These are phyloP conservation scores for Papilio polytes DNA, from an alignment of 1,140 invertebrate genomes.

Conservation along the genomic window DNA sequence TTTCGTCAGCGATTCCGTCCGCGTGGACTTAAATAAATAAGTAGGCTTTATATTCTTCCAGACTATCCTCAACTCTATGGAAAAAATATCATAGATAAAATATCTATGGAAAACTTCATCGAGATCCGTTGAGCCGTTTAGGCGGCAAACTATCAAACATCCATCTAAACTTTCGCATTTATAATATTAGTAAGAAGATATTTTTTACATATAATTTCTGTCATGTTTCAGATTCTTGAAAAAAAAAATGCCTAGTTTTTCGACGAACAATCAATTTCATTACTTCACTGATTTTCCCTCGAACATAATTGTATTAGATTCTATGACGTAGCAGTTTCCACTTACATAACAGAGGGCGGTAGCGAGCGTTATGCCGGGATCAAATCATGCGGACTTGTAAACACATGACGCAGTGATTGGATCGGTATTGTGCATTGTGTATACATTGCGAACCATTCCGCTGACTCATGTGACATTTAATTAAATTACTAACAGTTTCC, in stretches of 20 bases:
- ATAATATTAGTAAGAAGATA: no score
- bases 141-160: no score
- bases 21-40: no score
- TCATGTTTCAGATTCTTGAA: no score
- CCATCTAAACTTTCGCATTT: no score
- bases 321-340: constrained; percentile 10
- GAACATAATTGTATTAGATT: constrained; percentile 18
- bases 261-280: neutral
- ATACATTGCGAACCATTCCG: neutral
- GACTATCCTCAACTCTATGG: no score
- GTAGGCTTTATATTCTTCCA: no score
- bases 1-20: no score
- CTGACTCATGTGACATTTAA: constrained; percentile 6
- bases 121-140: no score
- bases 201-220: no score
- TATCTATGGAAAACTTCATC: no score
- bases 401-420: constrained; percentile 28
- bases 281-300: constrained; percentile 10
- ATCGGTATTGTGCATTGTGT: constrained; percentile 24
- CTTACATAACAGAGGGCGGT: constrained; percentile 15
- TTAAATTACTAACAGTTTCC: constrained; percentile 5
- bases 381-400: constrained; percentile 25
- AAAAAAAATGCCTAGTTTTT: neutral
- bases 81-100: no score
- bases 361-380: constrained; percentile 2